Percentiles rank a stretch among this genome's conserved stretches.
phyloP scores from a whole-genome alignment of 2,888 invertebrate genomes.

The Pammene fasciana region DNA sequence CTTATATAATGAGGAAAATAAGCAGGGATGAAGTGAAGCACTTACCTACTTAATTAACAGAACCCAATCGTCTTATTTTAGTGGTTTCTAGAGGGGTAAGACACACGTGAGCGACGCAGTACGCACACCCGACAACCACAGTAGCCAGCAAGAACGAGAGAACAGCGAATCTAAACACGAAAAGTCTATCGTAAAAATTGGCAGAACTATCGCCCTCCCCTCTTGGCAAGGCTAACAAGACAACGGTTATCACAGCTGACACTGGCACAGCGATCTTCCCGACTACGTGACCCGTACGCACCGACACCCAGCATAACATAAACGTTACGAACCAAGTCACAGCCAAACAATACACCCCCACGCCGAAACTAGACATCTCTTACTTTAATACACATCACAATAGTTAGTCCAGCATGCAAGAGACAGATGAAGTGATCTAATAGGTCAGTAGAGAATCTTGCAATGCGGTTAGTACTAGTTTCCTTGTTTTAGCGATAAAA shows the following conservation, averaged over 20 bases:
- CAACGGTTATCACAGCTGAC: conserved; percentile 82
- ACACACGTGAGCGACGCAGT: conserved; percentile 64
- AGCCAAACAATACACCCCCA: conserved; percentile 86
- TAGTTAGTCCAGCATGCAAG: conserved; percentile 52
- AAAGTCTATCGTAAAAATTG: conserved; percentile 78
- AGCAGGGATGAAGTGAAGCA: conserved; percentile 49
- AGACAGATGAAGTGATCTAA: conserved; percentile 38
- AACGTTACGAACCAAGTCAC: conserved; percentile 85
- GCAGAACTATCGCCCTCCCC: conserved; percentile 66
- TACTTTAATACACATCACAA: conserved; percentile 25
- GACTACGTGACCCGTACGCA: conserved; percentile 85
- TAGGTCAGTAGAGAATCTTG: conserved; percentile 44
- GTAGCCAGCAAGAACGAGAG: conserved; percentile 62
- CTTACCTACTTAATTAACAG: conserved; percentile 60
- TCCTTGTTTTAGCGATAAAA: conserved; percentile 52
- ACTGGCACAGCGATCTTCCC: conserved; percentile 84
- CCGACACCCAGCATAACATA: conserved; percentile 85
- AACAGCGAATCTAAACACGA: conserved; percentile 61
- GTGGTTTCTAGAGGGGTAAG: conserved; percentile 65
- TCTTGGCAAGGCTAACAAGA: conserved; percentile 85
- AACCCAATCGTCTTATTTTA: conserved; percentile 66
- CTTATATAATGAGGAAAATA: conserved; percentile 38
- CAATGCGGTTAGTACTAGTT: conserved; percentile 54
- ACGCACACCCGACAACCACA: conserved; percentile 58
- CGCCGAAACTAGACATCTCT: conserved; percentile 81